Conservation (phyloP, 30 jellyfish, hydroid and myxozoan genomes). For the Sanderia malayensis region DNA sequence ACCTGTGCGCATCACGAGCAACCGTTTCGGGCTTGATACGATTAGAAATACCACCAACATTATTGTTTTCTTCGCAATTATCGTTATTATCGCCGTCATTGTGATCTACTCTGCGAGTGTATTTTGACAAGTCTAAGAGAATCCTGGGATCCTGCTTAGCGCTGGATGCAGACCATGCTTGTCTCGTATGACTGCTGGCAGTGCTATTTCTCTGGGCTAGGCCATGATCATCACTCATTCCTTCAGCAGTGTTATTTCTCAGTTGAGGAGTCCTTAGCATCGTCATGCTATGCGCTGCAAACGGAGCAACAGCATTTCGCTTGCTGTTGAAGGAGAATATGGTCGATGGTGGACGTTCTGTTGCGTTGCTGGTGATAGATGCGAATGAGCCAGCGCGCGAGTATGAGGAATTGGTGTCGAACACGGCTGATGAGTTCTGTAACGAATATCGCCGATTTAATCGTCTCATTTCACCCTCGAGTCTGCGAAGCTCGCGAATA, state of each 20-base stretch:
- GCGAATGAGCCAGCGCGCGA: background rate
- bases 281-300: background rate
- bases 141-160: background rate
- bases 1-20: background rate
- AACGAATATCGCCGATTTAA: constrained; percentile 25
- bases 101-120: background rate
- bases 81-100: background rate
- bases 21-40: too few relatives aligned
- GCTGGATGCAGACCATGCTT: background rate
- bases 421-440: background rate
- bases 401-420: background rate
- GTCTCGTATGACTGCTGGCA: background rate
- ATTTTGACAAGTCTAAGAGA: background rate
- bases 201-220: too few relatives aligned
- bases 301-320: background rate
- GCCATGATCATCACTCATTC: background rate
- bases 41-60: too few relatives aligned
- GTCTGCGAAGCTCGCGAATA: constrained; percentile 37
- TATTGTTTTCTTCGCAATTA: background rate
- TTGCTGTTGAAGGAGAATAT: background rate
- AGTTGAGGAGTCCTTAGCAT: background rate
- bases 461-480: constrained; percentile 36
- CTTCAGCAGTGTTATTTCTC: background rate
- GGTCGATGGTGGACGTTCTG: background rate
- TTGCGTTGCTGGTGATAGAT: background rate